Evolutionary conservation across 2,888 invertebrate species (phyloP).

Genomic region (Ramazzottius varieornatus): DNA sequence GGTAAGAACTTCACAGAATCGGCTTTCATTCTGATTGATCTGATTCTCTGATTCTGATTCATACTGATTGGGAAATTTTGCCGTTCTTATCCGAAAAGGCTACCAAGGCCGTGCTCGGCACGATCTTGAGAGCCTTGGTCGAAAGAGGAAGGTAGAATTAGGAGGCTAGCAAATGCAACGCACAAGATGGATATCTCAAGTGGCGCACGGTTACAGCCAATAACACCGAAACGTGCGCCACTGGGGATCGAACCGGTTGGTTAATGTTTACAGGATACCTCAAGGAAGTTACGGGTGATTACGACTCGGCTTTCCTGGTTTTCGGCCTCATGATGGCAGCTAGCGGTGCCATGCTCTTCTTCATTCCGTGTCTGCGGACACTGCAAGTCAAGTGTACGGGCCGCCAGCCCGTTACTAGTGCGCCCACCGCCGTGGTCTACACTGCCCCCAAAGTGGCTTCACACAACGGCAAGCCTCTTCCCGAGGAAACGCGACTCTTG

Average conservation of each 20-base stretch:
- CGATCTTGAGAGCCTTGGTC: neutral
- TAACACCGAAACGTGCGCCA: too few species aligned
- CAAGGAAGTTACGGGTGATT: constrained; percentile 46
- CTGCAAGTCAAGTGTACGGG: neutral
- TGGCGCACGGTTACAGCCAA: too few species aligned
- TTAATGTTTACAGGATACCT: constrained; percentile 62
- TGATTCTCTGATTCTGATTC: too few species aligned
- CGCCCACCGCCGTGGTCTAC: neutral
- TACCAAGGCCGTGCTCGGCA: too few species aligned
- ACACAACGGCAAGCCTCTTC: neutral
- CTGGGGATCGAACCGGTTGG: too few species aligned
- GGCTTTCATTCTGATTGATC: neutral
- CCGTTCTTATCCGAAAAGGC: neutral
- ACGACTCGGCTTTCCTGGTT: constrained; percentile 59
- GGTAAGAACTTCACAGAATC: constrained; percentile 31
- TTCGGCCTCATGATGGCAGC: constrained; percentile 58
- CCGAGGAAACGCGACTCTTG: too few species aligned
- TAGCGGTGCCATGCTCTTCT: constrained; percentile 62
- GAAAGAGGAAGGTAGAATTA: too few species aligned
- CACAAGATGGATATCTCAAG: too few species aligned
- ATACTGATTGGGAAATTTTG: too few species aligned
- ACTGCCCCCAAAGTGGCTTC: neutral
- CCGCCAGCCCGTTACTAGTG: neutral
- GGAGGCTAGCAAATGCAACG: too few species aligned
- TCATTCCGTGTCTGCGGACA: constrained; percentile 39